Percentiles rank a stretch among this genome's conserved stretches.
Evolutionary conservation across 2,113 vertebrate species (phyloP).

Genomic region (Gymnobelideus leadbeateri): DNA sequence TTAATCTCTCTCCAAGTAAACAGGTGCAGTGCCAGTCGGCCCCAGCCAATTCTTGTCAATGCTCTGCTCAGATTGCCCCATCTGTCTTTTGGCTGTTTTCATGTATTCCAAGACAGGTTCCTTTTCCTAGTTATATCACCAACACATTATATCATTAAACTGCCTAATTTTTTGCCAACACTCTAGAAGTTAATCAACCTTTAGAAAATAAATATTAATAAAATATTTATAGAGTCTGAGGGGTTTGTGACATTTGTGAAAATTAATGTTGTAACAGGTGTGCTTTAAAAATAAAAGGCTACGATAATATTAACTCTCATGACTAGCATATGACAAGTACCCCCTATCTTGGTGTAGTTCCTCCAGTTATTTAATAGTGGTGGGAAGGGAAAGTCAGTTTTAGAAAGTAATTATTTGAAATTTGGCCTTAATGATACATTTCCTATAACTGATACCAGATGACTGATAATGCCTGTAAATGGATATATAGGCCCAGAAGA

Average conservation of each 20-base stretch:
- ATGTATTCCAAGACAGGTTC: slow-evolving; percentile 5
- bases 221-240: slow-evolving; percentile 44
- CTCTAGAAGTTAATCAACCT: slow-evolving; percentile 15
- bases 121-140: not conserved
- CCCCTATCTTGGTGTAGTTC: not conserved
- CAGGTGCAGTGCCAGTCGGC: slow-evolving; percentile 36
- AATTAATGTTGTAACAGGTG: not conserved
- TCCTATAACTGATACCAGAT: not conserved
- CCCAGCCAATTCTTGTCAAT: slow-evolving; percentile 33
- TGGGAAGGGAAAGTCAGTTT: not conserved
- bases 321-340: not conserved
- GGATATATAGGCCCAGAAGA: not conserved
- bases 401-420: not conserved
- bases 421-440: not conserved
- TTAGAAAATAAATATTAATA: slow-evolving; percentile 27
- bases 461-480: not conserved
- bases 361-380: not conserved
- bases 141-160: slow-evolving; percentile 7
- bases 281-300: not conserved
- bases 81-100: slow-evolving; percentile 27
- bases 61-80: slow-evolving; percentile 6
- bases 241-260: not conserved
- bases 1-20: slow-evolving; percentile 54
- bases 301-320: not conserved
- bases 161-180: not conserved